These are phyloP conservation scores for Allygus modestus DNA, from an alignment of 2,888 invertebrate species.

Conservation along the genomic window DNA sequence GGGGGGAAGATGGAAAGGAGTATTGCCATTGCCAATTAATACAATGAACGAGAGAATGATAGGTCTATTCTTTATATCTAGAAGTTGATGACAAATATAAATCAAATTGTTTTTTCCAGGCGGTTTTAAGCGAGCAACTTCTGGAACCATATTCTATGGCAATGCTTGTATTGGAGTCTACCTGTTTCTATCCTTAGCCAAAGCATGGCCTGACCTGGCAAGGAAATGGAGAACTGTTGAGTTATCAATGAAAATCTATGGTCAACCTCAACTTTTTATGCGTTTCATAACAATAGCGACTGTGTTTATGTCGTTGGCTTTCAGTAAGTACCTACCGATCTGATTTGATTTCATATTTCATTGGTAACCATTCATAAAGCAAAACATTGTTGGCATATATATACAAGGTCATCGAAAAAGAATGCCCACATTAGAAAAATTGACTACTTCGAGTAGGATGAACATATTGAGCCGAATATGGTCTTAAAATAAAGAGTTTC, in stretches of 20 bases:
- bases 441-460: no score
- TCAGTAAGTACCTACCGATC: slow-evolving; percentile 66
- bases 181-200: slow-evolving; percentile 67
- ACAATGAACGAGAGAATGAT: no score
- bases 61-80: no score
- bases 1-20: no score
- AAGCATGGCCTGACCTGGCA: slow-evolving; percentile 68
- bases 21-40: no score
- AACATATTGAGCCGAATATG: no score
- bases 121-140: slow-evolving; percentile 69
- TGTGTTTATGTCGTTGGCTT: slow-evolving; percentile 66
- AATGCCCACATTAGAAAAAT: no score
- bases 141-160: slow-evolving; percentile 69
- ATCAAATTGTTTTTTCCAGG: slow-evolving; percentile 62
- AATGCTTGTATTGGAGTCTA: slow-evolving; percentile 68
- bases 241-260: slow-evolving; percentile 67
- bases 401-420: no score
- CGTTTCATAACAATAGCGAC: slow-evolving; percentile 66
- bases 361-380: no score
- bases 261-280: slow-evolving; percentile 67
- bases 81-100: no score
- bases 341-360: background rate
- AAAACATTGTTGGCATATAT: no score
- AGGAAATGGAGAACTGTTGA: slow-evolving; percentile 68
- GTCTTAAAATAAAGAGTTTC: no score